Conservation (phyloP, 2,113 vertebrate species). For the Campylomormyrus numenius region DNA sequence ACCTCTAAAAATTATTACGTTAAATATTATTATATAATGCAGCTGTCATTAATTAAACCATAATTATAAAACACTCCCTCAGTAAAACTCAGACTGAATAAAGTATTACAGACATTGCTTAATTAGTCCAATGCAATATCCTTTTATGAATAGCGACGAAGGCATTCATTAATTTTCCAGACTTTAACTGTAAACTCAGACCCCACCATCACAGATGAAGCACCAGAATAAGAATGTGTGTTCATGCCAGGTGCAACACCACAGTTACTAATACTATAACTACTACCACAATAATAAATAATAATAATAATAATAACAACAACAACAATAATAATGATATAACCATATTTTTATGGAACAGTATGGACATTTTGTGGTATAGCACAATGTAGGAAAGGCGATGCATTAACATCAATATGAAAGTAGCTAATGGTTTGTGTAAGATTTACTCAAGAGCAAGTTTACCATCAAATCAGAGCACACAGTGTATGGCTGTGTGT, state of each 20-base stretch:
- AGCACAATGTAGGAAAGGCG: not conserved
- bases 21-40: conserved; percentile 3
- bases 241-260: not conserved
- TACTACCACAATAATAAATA: not conserved
- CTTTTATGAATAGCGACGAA: not conserved
- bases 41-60: not conserved
- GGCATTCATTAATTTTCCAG: conserved; percentile 4
- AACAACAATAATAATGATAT: not conserved
- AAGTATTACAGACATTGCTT: not conserved
- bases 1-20: not conserved
- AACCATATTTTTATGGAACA: not conserved
- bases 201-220: not conserved
- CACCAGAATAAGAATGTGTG: not conserved
- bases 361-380: not conserved
- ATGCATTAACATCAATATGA: not conserved
- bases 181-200: not conserved
- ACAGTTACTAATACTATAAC: not conserved
- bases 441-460: not conserved
- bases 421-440: not conserved
- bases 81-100: not conserved
- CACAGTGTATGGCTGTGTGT: not conserved
- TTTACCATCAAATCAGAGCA: not conserved
- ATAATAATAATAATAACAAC: too few species aligned
- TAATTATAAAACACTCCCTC: conserved; percentile 5
- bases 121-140: conserved; percentile 3